A percentile compares a stretch with the other conserved stretches of the same genome.
These are phyloP conservation scores for Andrena chrysosceles DNA, from an alignment of 2,888 invertebrate species.

Conservation along the genomic window DNA sequence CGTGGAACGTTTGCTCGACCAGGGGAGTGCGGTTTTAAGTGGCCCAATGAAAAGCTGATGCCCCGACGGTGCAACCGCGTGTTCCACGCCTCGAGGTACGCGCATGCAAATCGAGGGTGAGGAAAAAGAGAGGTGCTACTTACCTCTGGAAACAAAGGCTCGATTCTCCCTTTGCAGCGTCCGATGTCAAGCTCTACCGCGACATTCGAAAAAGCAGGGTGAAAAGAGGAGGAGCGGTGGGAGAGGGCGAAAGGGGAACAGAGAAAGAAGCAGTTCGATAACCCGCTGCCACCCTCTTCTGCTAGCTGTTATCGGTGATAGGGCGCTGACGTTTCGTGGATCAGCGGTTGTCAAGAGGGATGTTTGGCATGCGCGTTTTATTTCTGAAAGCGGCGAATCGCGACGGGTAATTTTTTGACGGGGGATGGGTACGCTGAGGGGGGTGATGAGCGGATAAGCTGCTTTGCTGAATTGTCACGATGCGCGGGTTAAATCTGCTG, in stretches of 20 bases:
- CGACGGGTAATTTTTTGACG: background rate
- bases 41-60: slow-evolving; percentile 7
- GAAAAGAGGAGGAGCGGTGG: background rate
- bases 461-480: no score
- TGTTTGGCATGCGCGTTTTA: slow-evolving; percentile 57
- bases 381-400: background rate
- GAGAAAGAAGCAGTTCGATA: slow-evolving; percentile 26
- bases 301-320: slow-evolving; percentile 21
- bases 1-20: background rate
- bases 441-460: no score
- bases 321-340: slow-evolving; percentile 24
- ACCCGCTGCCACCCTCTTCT: slow-evolving; percentile 27
- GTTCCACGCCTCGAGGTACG: background rate
- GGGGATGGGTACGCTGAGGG: background rate
- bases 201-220: slow-evolving; percentile 1
- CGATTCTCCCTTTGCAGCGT: background rate
- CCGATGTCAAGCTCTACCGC: background rate
- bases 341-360: slow-evolving; percentile 49
- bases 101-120: background rate
- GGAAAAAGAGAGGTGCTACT: slow-evolving; percentile 24
- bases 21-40: background rate
- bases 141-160: slow-evolving; percentile 27
- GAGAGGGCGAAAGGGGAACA: no score
- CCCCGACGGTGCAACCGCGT: background rate
- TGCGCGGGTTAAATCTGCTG: no score